Evolutionary conservation across 2,888 invertebrate species (phyloP).

Genomic region (Pegoplata infirma): DNA sequence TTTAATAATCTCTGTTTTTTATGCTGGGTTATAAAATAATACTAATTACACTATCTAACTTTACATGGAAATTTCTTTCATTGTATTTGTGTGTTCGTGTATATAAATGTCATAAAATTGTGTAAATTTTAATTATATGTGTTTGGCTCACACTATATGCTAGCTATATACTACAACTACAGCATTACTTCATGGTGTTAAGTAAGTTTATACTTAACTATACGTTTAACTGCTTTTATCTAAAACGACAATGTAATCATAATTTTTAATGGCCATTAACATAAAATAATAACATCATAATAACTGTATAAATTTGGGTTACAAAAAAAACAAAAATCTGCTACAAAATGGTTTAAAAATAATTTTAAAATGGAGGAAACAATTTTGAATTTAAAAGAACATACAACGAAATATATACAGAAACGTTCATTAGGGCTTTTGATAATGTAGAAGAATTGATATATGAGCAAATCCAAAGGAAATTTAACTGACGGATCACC

Average conservation of each 20-base stretch:
- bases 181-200: too few species aligned
- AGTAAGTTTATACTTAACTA: background rate
- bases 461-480: too few species aligned
- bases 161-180: too few species aligned
- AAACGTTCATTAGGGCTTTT: too few species aligned
- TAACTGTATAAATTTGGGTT: background rate
- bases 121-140: constrained; percentile 34
- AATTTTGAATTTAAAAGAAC: too few species aligned
- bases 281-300: background rate
- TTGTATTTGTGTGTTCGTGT: background rate
- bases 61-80: constrained; percentile 15
- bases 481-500: too few species aligned
- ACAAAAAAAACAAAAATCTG: too few species aligned
- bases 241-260: constrained; percentile 46
- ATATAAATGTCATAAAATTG: constrained; percentile 20
- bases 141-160: background rate
- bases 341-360: background rate
- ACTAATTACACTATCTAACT: constrained; percentile 25
- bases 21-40: background rate
- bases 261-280: constrained; percentile 47
- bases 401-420: too few species aligned
- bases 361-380: too few species aligned
- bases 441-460: too few species aligned
- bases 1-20: too few species aligned
- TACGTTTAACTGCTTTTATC: background rate